A percentile compares a stretch with the other conserved stretches of the same genome.
Conservation (phyloP, 2,797 vertebrate species). For the Lithobates sylvaticus region DNA sequence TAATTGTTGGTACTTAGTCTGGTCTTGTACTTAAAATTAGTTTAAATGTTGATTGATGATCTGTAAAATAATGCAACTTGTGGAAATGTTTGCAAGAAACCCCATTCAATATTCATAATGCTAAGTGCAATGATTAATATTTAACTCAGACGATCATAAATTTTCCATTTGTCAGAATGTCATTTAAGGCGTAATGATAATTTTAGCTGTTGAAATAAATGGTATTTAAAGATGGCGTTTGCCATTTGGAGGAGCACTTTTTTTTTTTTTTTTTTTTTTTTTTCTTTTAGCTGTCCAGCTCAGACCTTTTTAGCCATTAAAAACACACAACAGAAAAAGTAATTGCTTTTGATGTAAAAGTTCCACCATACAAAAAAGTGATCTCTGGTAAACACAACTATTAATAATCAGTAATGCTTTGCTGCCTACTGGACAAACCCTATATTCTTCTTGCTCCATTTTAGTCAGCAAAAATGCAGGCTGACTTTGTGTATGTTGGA, state of each 20-base stretch:
- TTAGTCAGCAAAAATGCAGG: no score
- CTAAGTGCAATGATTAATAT: slow-evolving; percentile 59
- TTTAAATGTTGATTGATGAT: slow-evolving; percentile 42
- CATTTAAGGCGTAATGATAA: slow-evolving; percentile 47
- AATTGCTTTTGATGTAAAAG: background rate
- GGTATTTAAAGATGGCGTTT: background rate
- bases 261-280: background rate
- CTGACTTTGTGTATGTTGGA: no score
- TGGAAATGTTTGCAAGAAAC: slow-evolving; percentile 46
- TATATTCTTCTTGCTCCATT: no score
- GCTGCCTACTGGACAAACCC: no score
- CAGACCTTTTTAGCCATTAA: background rate
- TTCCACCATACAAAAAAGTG: background rate
- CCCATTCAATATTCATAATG: slow-evolving; percentile 61
- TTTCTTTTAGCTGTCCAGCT: background rate
- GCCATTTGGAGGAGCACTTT: background rate
- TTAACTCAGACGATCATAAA: slow-evolving; percentile 37
- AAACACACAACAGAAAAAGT: background rate
- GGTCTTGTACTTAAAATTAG: background rate
- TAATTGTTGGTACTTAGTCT: slow-evolving; percentile 6
- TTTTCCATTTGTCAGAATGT: slow-evolving; percentile 49
- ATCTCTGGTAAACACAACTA: background rate
- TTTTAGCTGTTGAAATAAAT: slow-evolving; percentile 14
- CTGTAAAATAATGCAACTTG: slow-evolving; percentile 51
- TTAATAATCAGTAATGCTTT: no score